Evolutionary conservation across 2,888 invertebrate genomes (phyloP).

Genomic region (Geotrupes spiniger): DNA sequence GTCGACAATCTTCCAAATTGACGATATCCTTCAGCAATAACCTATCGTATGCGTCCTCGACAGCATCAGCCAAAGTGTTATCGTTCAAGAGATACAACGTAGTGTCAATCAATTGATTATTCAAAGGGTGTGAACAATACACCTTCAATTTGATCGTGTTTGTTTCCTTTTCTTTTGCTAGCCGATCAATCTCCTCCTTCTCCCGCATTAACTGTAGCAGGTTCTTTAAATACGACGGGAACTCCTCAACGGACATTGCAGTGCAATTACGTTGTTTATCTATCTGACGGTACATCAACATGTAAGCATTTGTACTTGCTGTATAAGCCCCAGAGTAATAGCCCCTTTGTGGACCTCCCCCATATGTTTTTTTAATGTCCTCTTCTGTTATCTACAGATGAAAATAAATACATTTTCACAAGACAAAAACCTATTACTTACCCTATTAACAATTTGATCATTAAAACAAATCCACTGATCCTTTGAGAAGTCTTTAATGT

Average conservation of each 20-base stretch:
- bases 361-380: constrained; percentile 80
- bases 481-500: constrained; percentile 76
- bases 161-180: constrained; percentile 59
- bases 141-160: constrained; percentile 63
- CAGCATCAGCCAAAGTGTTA: constrained; percentile 58
- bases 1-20: constrained; percentile 64
- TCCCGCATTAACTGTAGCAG: constrained; percentile 63
- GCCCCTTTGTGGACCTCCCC: constrained; percentile 64
- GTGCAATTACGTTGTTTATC: constrained; percentile 61
- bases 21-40: constrained; percentile 58
- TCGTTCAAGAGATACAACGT: constrained; percentile 61
- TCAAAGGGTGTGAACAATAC: constrained; percentile 61
- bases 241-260: constrained; percentile 65
- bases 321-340: constrained; percentile 74
- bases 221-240: constrained; percentile 70
- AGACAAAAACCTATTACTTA: no score
- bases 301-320: constrained; percentile 84
- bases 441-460: constrained; percentile 76
- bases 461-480: constrained; percentile 86
- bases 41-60: constrained; percentile 58
- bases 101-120: constrained; percentile 54
- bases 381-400: constrained; percentile 66
- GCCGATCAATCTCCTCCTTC: constrained; percentile 63
- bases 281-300: constrained; percentile 85
- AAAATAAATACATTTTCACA: not conserved